Evolutionary conservation across 2,888 invertebrate genomes (phyloP), one percentile per base, ranked within the genome.

Genomic region (Charanyca ferruginea): DNA sequence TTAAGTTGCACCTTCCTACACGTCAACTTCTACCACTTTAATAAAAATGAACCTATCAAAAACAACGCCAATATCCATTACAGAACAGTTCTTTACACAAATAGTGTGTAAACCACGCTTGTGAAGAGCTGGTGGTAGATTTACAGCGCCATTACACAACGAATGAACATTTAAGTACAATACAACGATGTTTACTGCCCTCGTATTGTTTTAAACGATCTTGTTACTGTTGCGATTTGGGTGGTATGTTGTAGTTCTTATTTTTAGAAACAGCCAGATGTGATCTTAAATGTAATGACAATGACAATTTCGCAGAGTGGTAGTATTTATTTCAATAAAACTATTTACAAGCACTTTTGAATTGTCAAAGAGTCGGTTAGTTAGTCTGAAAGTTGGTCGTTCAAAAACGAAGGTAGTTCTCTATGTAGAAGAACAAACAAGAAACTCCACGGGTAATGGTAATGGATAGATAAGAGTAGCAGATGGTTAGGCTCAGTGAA

Each of bases 171-270:
- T 79, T 66, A 59, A 71, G 72, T 65, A 49, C 55, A 66, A 59
- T 58, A 55, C 54, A 54, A 35, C 35, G 54, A 55, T 58, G 55
- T 77, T 79, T 75, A 77, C 45, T 45, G 28, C 25, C 61, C n/a
- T n/a, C 8, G 53, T 75, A 75, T 77, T 79, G 76, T 79, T 79
- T 75, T 41, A 70, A 61, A 75, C 53, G 70, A 66, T 66, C 18
- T 23, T 55, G 62, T 73, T 73, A 59, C 79, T 18, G 45, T 18
- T 63, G 41, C 75, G 22, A 60, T 65, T 55, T 69, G 75, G 79
- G 75, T 79, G 75, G 79, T 49, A 65, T 42, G 65, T 16, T 35
- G 44, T 53, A 44, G 7, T 20, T 20, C 6, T 25, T 66, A 49
- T 74, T 57, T 71, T 55, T 64, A 55, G 49, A 8, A 32, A 11